A percentile compares a stretch with the other conserved stretches of the same genome.
Conservation (phyloP, 2,888 invertebrate genomes). For the Drosophila fulvimacula region DNA sequence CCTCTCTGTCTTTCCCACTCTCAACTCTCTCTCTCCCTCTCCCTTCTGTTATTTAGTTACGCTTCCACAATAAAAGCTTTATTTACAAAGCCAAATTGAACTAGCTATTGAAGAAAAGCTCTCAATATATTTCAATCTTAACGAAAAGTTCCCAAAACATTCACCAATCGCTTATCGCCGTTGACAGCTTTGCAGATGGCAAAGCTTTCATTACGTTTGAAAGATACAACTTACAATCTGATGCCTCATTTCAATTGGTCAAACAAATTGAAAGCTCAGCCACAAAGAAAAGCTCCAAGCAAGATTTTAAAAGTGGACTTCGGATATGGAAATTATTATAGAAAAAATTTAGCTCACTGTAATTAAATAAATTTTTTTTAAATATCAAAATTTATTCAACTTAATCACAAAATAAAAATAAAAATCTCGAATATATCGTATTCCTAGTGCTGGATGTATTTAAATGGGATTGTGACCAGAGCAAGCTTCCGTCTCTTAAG, state of each 20-base stretch:
- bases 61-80: not conserved
- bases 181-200: not conserved
- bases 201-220: not conserved
- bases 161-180: not conserved
- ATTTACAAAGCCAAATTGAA: not conserved
- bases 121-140: not conserved
- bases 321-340: too few relatives aligned
- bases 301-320: not conserved
- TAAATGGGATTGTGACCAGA: too few relatives aligned
- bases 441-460: too few relatives aligned
- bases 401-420: too few relatives aligned
- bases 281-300: not conserved
- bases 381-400: too few relatives aligned
- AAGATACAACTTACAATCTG: not conserved
- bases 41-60: not conserved
- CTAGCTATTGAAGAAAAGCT: not conserved
- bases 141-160: not conserved
- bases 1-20: not conserved
- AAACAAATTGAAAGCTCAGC: not conserved
- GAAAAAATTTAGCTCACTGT: too few relatives aligned
- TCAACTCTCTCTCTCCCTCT: not conserved
- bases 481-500: too few relatives aligned
- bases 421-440: too few relatives aligned
- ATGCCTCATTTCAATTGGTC: not conserved
- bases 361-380: too few relatives aligned